phyloP scores from a whole-genome alignment of 2,797 vertebrate genomes.

The Adelosebastes latens region DNA sequence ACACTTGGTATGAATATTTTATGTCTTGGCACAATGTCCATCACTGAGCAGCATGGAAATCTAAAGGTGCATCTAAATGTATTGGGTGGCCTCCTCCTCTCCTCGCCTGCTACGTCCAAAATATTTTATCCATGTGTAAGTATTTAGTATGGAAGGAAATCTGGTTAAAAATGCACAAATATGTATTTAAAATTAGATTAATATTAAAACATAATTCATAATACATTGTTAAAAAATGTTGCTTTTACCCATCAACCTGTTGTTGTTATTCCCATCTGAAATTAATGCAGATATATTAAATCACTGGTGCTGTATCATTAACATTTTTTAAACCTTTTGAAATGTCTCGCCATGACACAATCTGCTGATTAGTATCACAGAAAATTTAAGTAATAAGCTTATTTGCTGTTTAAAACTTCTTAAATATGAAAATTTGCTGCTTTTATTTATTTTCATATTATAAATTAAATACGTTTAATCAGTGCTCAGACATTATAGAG shows the following conservation, averaged over 20 bases:
- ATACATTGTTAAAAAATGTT: too few species aligned
- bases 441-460: neutral
- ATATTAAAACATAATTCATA: neutral
- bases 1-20: neutral
- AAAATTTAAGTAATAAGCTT: neutral
- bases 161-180: too few species aligned
- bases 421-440: neutral
- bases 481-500: neutral
- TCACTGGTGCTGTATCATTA: neutral
- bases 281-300: fast-evolving
- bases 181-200: neutral
- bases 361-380: neutral
- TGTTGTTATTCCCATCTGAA: too few species aligned
- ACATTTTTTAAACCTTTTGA: neutral
- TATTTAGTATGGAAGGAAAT: neutral
- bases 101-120: neutral
- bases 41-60: conserved; percentile 14
- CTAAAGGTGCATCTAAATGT: conserved; percentile 4
- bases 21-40: neutral
- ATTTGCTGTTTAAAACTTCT: neutral
- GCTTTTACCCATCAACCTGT: too few species aligned
- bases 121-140: too few species aligned
- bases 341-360: neutral
- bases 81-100: neutral
- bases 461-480: neutral